Evolutionary conservation across 2,888 invertebrate species (phyloP).

Genomic region (Drosophila neonasuta): DNA sequence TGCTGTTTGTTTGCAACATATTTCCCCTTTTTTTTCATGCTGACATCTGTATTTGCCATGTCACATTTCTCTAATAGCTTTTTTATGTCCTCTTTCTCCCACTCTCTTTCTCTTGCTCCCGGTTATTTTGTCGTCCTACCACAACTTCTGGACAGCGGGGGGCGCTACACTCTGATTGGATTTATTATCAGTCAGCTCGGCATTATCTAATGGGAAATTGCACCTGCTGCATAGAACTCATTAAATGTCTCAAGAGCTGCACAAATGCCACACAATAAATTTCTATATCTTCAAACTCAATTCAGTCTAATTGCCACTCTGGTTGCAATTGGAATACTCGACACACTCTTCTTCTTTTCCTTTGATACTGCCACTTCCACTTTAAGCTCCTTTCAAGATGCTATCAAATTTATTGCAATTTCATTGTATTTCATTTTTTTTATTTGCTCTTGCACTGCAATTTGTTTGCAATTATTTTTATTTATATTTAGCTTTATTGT

Average conservation of each 20-base stretch:
- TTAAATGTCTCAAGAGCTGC: conserved; percentile 20
- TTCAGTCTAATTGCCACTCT: conserved; percentile 10
- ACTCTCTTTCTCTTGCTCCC: conserved; percentile 11
- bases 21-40: conserved; percentile 20
- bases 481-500: conserved; percentile 40
- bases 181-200: conserved; percentile 28
- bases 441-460: conserved; percentile 38
- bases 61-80: conserved; percentile 53
- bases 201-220: conserved; percentile 36
- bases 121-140: conserved; percentile 52
- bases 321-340: conserved; percentile 23
- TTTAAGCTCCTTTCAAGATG: conserved; percentile 6
- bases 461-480: conserved; percentile 63
- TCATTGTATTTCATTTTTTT: conserved; percentile 19
- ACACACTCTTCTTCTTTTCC: neutral
- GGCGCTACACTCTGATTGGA: conserved; percentile 5
- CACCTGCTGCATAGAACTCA: conserved; percentile 17
- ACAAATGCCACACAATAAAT: conserved; percentile 3
- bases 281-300: neutral
- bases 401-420: conserved; percentile 23
- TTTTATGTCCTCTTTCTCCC: conserved; percentile 53
- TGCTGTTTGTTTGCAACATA: conserved; percentile 55
- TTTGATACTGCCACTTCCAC: conserved; percentile 11
- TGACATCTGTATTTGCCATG: conserved; percentile 19
- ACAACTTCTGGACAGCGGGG: conserved; percentile 42